These are phyloP conservation scores for Stichodactyla helianthus DNA, from an alignment of 64 coral and sea anemone genomes.

Conservation along the genomic window DNA sequence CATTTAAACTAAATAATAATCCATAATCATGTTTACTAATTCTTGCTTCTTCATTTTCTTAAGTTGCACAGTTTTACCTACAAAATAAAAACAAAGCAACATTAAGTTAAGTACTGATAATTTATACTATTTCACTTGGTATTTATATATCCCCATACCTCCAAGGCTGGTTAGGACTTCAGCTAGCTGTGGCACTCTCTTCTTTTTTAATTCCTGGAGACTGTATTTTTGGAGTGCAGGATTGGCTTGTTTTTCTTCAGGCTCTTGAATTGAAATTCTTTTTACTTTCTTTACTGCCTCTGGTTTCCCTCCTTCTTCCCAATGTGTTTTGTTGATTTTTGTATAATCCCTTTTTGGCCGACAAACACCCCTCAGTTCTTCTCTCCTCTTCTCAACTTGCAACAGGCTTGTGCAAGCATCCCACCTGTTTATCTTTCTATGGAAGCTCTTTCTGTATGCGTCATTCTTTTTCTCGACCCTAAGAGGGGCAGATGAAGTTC, in stretches of 20 bases:
- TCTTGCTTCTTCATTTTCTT: neutral
- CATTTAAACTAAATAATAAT: neutral
- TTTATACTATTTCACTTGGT: no score
- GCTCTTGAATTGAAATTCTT: neutral
- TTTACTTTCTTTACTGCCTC: conserved; percentile 23
- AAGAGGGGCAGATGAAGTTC: conserved; percentile 33
- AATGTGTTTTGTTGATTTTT: conserved; percentile 21
- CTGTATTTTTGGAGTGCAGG: neutral
- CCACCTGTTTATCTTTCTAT: conserved; percentile 37
- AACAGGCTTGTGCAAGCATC: conserved; percentile 27
- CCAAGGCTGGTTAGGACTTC: neutral
- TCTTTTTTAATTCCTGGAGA: neutral
- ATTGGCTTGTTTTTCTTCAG: neutral
- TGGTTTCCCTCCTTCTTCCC: conserved; percentile 29
- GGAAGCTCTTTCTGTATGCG: conserved; percentile 25
- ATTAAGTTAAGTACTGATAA: no score
- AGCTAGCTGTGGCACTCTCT: neutral
- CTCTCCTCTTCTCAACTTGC: conserved; percentile 33
- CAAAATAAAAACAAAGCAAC: no score
- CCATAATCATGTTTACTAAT: neutral
- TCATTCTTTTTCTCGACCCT: conserved; percentile 45
- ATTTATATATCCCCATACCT: neutral
- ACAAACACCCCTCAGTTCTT: conserved; percentile 1
- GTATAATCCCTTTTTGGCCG: conserved; percentile 1
- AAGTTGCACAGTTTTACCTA: no score